Evolutionary conservation across 1,140 invertebrate species (phyloP).

Genomic region (Drosophila gunungcola): DNA sequence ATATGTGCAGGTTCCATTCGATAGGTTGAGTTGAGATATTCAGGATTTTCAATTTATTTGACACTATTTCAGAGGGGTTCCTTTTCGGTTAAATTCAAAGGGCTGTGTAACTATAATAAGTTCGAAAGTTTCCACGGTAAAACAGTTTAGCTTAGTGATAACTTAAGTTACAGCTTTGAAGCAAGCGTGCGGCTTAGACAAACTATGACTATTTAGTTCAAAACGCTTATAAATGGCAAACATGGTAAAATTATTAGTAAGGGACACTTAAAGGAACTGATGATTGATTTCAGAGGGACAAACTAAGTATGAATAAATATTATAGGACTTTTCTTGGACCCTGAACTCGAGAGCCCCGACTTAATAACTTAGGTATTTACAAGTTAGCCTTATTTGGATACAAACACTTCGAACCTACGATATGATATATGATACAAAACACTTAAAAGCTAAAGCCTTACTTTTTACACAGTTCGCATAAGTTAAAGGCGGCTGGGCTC

Average conservation of each 20-base stretch:
- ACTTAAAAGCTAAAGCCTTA: constrained; percentile 60
- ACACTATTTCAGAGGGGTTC: constrained; percentile 19
- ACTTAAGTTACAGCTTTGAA: constrained; percentile 35
- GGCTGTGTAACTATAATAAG: constrained; percentile 12
- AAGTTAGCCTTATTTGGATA: constrained; percentile 30
- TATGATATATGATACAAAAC: constrained; percentile 66
- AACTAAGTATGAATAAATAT: constrained; percentile 58
- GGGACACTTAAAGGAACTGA: constrained; percentile 30
- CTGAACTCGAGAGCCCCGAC: constrained; percentile 1
- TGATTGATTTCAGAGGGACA: constrained; percentile 3
- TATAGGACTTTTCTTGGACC: constrained; percentile 32
- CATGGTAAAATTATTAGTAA: constrained; percentile 40
- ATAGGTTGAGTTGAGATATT: constrained; percentile 12
- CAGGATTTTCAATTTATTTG: constrained; percentile 26
- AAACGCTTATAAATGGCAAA: constrained; percentile 70
- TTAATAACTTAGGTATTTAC: constrained; percentile 51
- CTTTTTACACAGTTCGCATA: constrained; percentile 37
- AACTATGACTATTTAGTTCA: constrained; percentile 70
- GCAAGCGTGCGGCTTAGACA: constrained; percentile 59
- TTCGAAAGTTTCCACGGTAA: constrained; percentile 3
- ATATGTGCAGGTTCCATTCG: constrained; percentile 41
- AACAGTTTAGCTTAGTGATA: constrained; percentile 24
- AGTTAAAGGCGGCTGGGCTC: constrained; percentile 26
- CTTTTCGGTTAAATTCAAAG: constrained; percentile 25
- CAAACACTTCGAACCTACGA: constrained; percentile 35